phyloP scores from a whole-genome alignment of 2,797 vertebrate genomes.

The Paratrypauchen microcephalus region DNA sequence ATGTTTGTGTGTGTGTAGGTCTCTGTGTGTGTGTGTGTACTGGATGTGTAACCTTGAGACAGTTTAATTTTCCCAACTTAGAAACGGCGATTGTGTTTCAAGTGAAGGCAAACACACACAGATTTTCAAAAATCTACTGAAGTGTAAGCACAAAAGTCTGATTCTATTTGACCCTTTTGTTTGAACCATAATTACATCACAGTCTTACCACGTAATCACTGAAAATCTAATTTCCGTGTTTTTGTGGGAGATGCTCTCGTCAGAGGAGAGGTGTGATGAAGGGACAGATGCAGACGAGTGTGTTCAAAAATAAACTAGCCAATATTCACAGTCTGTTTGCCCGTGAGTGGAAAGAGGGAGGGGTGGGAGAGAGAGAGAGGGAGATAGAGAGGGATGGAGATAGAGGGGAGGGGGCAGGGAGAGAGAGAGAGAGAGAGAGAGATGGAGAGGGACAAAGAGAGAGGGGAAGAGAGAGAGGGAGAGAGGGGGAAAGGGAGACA shows the following conservation, averaged over 20 bases:
- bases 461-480: no score
- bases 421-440: no score
- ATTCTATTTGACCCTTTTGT: conserved; percentile 8
- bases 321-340: conserved; percentile 9
- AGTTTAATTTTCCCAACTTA: not conserved
- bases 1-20: no score
- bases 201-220: conserved; percentile 7
- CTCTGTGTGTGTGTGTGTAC: not conserved
- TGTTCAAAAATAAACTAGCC: conserved; percentile 17
- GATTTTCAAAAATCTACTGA: not conserved
- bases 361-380: no score
- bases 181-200: not conserved
- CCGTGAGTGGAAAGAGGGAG: conserved; percentile 30
- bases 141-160: not conserved
- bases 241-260: conserved; percentile 31
- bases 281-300: conserved; percentile 10
- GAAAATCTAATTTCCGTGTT: conserved; percentile 28
- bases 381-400: no score
- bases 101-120: not conserved
- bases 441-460: no score
- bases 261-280: conserved; percentile 5
- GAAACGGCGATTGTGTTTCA: not conserved
- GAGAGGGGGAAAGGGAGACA: no score
- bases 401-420: no score
- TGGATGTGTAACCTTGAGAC: not conserved